Conservation (phyloP, 2,113 vertebrate species). For the Polyodon spathula region DNA sequence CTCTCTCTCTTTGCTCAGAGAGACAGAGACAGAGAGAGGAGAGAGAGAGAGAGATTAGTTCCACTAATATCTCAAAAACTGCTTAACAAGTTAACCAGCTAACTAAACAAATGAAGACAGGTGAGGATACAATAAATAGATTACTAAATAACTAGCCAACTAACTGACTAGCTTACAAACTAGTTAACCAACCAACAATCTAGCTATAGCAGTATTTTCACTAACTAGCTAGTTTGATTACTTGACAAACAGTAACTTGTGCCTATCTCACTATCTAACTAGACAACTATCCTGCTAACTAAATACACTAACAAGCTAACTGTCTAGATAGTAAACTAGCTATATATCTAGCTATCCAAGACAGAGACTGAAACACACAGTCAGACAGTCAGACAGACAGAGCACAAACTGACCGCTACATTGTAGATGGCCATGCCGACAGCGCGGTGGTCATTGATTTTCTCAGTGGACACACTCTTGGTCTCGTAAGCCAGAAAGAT, state of each 20-base stretch:
- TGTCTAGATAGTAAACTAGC: slow-evolving; percentile 28
- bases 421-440: slow-evolving; percentile 91
- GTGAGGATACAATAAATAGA: too few species aligned
- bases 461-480: slow-evolving; percentile 86
- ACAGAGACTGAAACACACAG: slow-evolving; percentile 13
- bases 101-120: neutral
- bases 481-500: slow-evolving; percentile 93
- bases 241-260: too few species aligned
- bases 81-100: slow-evolving; percentile 8
- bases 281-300: neutral
- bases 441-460: slow-evolving; percentile 83
- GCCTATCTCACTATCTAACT: slow-evolving; percentile 20
- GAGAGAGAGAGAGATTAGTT: neutral
- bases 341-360: slow-evolving; percentile 19
- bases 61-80: neutral
- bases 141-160: too few species aligned
- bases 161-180: too few species aligned
- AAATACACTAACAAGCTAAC: slow-evolving; percentile 16
- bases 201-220: too few species aligned
- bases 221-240: too few species aligned
- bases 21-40: neutral
- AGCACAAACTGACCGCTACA: slow-evolving; percentile 53
- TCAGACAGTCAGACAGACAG: slow-evolving; percentile 7
- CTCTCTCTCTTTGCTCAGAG: too few species aligned
- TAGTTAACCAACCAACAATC: too few species aligned